These are phyloP conservation scores for Rhysida immarginata DNA, from an alignment of 1,140 invertebrate genomes.

Conservation along the genomic window DNA sequence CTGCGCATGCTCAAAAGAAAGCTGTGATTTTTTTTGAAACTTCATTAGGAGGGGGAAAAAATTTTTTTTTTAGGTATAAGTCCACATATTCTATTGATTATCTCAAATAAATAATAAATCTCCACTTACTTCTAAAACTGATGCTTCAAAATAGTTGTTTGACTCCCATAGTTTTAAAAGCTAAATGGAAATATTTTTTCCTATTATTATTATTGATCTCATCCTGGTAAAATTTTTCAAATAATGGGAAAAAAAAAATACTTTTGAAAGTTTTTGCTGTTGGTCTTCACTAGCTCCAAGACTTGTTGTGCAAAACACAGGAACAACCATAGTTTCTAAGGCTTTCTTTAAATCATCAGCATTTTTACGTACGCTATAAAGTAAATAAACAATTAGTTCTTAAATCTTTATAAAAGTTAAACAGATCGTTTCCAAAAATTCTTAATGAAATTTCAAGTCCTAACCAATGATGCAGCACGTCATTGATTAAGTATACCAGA, in stretches of 20 bases:
- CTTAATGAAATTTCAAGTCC: no score
- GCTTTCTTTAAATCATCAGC: slow-evolving; percentile 76
- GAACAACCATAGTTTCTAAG: slow-evolving; percentile 83
- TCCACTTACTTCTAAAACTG: slow-evolving; percentile 52
- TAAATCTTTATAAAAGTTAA: no score
- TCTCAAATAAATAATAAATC: no score
- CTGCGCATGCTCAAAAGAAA: no score
- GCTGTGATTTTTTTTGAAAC: no score
- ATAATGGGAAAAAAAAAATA: slow-evolving; percentile 18
- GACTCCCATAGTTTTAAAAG: slow-evolving; percentile 86
- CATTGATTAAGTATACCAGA: slow-evolving; percentile 94
- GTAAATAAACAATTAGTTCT: no score
- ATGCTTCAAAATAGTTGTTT: slow-evolving; percentile 80
- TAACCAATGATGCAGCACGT: slow-evolving; percentile 95
- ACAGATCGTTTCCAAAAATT: no score
- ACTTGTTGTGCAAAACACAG: slow-evolving; percentile 88
- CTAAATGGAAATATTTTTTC: slow-evolving; percentile 34
- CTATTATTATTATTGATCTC: no score
- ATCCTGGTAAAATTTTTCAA: neutral
- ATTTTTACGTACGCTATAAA: slow-evolving; percentile 72
- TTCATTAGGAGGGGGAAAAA: no score
- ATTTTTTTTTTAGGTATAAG: no score
- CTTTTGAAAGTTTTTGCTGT: slow-evolving; percentile 74
- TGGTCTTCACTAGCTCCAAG: slow-evolving; percentile 66
- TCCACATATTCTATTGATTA: no score